These are phyloP conservation scores for Anabacerthia variegaticeps DNA, from an alignment of 2,797 vertebrate genomes.

Conservation along the genomic window DNA sequence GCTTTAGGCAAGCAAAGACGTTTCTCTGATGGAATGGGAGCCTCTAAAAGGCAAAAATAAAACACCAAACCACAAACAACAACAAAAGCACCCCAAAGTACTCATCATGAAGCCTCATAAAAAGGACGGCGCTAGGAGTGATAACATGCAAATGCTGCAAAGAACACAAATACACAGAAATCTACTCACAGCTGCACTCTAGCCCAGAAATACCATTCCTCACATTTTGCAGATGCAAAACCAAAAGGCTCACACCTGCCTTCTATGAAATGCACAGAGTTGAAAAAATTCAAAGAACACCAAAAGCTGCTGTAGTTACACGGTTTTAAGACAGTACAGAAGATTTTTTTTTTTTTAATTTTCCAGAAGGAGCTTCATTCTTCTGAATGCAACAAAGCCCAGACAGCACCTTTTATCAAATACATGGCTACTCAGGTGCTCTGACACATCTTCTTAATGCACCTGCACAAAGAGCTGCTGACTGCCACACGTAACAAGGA, in stretches of 20 bases:
- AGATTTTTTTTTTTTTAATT: neutral
- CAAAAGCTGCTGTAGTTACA: neutral
- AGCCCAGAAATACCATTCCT: neutral
- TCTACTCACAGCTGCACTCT: neutral
- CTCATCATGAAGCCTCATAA: neutral
- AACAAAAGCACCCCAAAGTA: neutral
- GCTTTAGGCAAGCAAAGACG: neutral
- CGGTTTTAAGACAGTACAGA: neutral
- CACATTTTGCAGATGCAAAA: neutral
- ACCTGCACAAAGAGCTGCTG: neutral
- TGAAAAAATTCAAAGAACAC: neutral
- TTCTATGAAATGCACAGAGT: neutral
- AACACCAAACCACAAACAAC: neutral
- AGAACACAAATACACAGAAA: neutral
- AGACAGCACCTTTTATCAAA: neutral
- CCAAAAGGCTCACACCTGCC: neutral
- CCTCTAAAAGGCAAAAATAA: neutral
- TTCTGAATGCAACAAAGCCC: neutral
- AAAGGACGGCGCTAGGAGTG: neutral
- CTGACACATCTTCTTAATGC: neutral
- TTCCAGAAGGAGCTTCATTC: neutral
- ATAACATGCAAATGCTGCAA: neutral
- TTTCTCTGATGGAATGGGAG: neutral
- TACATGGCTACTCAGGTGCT: neutral
- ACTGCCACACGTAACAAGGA: neutral